Evolutionary conservation across 2,113 vertebrate genomes (phyloP).

Genomic region (Willisornis vidua): DNA sequence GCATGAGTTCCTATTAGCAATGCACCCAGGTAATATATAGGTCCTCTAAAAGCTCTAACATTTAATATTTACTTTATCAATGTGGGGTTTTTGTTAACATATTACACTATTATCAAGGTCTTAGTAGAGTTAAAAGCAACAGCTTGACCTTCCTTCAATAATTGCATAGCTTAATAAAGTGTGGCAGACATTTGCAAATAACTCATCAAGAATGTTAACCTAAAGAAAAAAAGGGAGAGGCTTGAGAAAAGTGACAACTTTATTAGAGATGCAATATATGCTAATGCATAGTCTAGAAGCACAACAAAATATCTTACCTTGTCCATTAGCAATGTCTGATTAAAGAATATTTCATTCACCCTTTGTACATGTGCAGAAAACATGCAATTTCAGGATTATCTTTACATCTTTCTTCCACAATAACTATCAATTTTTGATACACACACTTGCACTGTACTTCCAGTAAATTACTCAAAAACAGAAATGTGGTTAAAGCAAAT

Average conservation of each 20-base stretch:
- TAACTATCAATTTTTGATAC: background rate
- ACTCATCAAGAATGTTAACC: background rate
- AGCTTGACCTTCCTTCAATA: background rate
- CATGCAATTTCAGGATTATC: background rate
- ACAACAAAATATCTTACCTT: background rate
- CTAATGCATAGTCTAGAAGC: background rate
- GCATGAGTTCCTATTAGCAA: background rate
- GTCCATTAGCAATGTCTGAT: background rate
- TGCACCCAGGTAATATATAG: background rate
- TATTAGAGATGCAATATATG: background rate
- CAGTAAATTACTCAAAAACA: background rate
- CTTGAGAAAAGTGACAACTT: background rate
- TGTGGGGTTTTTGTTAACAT: background rate
- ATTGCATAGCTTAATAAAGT: background rate
- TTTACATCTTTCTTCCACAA: background rate
- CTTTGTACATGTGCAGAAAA: fast-evolving
- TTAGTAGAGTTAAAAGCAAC: background rate
- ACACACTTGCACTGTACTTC: background rate
- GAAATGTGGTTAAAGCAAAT: background rate
- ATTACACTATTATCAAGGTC: background rate
- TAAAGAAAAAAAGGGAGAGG: background rate
- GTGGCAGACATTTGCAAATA: background rate
- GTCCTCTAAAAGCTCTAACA: background rate
- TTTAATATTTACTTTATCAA: background rate
- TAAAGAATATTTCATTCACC: background rate